Percentiles rank a stretch among this genome's conserved stretches.
Conservation (phyloP, 2,888 invertebrate species). For the Linnaemya vulpina region DNA sequence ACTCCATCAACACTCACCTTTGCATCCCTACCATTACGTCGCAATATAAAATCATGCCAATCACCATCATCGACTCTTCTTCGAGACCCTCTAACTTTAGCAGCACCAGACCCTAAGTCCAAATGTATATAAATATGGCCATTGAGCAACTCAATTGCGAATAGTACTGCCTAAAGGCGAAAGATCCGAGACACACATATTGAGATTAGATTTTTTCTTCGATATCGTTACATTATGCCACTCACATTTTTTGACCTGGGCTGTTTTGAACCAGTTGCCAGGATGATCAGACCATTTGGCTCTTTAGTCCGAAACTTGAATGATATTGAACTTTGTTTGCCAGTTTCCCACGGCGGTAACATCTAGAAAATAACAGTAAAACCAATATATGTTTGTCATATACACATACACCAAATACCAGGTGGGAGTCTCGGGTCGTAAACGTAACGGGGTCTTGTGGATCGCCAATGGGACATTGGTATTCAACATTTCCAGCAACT, state of each 20-base stretch:
- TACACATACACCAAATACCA: slow-evolving; percentile 86
- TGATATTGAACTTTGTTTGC: slow-evolving; percentile 93
- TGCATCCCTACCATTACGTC: slow-evolving; percentile 92
- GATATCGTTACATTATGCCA: neutral
- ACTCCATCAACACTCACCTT: slow-evolving; percentile 94
- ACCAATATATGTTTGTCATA: neutral
- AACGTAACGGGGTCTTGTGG: slow-evolving; percentile 96
- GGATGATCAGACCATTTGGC: slow-evolving; percentile 95
- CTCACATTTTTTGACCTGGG: slow-evolving; percentile 86
- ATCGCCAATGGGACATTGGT: slow-evolving; percentile 93
- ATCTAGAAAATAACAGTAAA: slow-evolving; percentile 74
- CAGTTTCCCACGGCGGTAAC: slow-evolving; percentile 95
- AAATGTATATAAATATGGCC: slow-evolving; percentile 96
- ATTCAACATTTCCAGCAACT: slow-evolving; percentile 92
- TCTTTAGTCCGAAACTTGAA: slow-evolving; percentile 98
- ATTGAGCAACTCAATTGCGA: slow-evolving; percentile 96
- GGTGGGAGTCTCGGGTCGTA: slow-evolving; percentile 94
- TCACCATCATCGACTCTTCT: slow-evolving; percentile 94
- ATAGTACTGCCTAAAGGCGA: slow-evolving; percentile 89
- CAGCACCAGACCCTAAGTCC: slow-evolving; percentile 95
- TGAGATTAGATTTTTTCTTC: neutral
- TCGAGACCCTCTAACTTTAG: slow-evolving; percentile 92
- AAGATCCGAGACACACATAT: neutral
- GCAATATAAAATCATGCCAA: slow-evolving; percentile 95
- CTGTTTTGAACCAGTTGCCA: slow-evolving; percentile 92